phyloP scores from a whole-genome alignment of 2,797 vertebrate species.

The Peromyscus melanophrys region DNA sequence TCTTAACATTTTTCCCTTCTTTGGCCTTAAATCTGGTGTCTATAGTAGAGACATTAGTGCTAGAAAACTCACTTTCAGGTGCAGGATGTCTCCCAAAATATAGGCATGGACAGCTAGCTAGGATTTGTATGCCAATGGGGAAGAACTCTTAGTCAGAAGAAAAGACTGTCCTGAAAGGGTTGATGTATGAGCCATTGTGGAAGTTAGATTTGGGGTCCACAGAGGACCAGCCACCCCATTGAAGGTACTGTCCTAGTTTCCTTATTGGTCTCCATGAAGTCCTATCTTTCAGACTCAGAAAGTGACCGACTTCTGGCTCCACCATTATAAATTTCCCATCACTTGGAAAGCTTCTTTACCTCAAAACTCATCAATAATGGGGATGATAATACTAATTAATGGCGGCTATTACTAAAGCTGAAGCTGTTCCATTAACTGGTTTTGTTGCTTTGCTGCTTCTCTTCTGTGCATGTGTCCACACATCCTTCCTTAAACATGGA shows the following conservation, averaged over 20 bases:
- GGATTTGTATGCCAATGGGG: conserved; percentile 36
- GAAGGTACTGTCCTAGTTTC: not conserved
- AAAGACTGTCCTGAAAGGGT: not conserved
- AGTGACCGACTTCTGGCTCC: not conserved
- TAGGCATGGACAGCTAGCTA: not conserved
- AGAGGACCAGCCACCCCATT: fast-evolving
- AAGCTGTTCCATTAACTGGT: not conserved
- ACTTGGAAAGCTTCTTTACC: not conserved
- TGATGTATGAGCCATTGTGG: not conserved
- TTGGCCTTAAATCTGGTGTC: conserved; percentile 43
- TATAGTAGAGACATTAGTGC: conserved; percentile 27
- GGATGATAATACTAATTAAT: not conserved
- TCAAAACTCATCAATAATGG: not conserved
- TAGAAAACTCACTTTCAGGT: conserved; percentile 71
- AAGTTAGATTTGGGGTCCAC: not conserved
- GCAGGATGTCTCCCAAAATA: conserved; percentile 19
- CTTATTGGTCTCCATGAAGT: not conserved
- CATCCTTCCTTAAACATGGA: conserved; percentile 30
- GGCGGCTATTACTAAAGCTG: not conserved
- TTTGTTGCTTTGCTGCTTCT: conserved; percentile 13
- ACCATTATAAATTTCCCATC: not conserved
- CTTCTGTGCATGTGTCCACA: not conserved
- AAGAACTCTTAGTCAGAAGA: conserved; percentile 17
- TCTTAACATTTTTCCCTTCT: conserved; percentile 36
- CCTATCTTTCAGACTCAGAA: not conserved